Conservation (phyloP, 2,797 vertebrate species). For the Dromococcyx pavoninus region DNA sequence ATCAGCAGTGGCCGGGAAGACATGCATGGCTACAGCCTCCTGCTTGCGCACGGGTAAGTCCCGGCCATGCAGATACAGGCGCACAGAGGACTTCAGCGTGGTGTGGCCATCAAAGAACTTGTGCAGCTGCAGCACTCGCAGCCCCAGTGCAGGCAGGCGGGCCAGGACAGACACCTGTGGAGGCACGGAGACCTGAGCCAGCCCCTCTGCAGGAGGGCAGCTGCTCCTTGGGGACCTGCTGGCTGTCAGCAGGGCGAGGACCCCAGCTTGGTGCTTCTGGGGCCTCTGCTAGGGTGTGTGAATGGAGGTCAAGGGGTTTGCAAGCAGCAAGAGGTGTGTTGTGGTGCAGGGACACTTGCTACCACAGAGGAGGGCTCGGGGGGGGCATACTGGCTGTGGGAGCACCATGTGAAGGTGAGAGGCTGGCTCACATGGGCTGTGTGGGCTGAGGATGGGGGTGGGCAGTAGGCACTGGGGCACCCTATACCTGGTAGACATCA, state of each 20-base stretch:
- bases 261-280: rapidly evolving
- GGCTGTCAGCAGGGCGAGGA: background rate
- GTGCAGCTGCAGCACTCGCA: conserved; percentile 89
- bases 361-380: background rate
- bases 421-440: background rate
- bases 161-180: conserved; percentile 87
- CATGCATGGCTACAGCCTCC: conserved; percentile 79
- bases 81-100: conserved; percentile 81
- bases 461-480: background rate
- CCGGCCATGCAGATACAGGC: conserved; percentile 82
- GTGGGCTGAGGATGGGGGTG: background rate
- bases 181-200: background rate
- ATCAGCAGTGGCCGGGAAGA: conserved; percentile 75
- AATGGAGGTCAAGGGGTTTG: rapidly evolving
- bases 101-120: conserved; percentile 79
- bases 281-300: too few species aligned
- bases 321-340: background rate
- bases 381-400: rapidly evolving
- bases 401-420: rapidly evolving
- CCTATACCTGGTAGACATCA: conserved; percentile 85
- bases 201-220: rapidly evolving
- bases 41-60: conserved; percentile 68
- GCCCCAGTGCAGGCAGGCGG: conserved; percentile 87
- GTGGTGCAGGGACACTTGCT: background rate
- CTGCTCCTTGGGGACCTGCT: rapidly evolving